phyloP scores from a whole-genome alignment of 30 jellyfish, hydroid and myxozoan genomes.

The Turritopsis rubra region DNA sequence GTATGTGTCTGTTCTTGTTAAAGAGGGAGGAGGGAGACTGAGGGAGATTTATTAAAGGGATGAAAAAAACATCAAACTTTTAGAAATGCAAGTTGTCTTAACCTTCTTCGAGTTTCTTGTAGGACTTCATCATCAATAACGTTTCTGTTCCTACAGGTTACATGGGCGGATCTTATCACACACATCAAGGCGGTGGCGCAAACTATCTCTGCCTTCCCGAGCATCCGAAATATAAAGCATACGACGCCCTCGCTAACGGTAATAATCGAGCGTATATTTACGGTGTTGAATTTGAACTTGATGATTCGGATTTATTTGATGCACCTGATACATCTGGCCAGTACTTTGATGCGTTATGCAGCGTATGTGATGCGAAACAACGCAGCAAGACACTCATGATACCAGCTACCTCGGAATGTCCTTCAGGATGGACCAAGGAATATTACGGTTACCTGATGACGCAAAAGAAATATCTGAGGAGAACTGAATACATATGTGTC shows the following conservation, averaged over 20 bases:
- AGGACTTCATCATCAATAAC: background rate
- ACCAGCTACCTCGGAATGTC: conserved; percentile 81
- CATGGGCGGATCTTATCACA: conserved; percentile 82
- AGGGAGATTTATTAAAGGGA: too few relatives aligned
- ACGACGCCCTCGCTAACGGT: conserved; percentile 24
- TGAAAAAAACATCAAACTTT: too few relatives aligned
- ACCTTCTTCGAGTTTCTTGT: background rate
- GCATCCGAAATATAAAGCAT: conserved; percentile 40
- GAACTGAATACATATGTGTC: conserved; percentile 97
- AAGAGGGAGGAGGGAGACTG: too few relatives aligned
- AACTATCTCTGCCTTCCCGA: conserved; percentile 85
- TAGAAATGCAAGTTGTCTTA: too few relatives aligned
- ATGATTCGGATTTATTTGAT: conserved; percentile 24
- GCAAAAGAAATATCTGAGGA: conserved; percentile 46
- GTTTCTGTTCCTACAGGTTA: conserved; percentile 48
- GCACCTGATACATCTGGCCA: conserved; percentile 15
- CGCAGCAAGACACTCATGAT: conserved; percentile 66
- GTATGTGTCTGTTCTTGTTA: conserved; percentile 10
- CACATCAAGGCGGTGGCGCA: conserved; percentile 90
- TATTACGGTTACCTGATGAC: conserved; percentile 89
- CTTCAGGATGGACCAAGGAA: conserved; percentile 74
- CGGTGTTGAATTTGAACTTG: conserved; percentile 69
- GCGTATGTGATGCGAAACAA: conserved; percentile 69
- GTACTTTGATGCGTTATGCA: conserved; percentile 45
- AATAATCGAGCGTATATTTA: conserved; percentile 46